Evolutionary conservation across 2,113 vertebrate species (phyloP).

Genomic region (Cavia porcellus): DNA sequence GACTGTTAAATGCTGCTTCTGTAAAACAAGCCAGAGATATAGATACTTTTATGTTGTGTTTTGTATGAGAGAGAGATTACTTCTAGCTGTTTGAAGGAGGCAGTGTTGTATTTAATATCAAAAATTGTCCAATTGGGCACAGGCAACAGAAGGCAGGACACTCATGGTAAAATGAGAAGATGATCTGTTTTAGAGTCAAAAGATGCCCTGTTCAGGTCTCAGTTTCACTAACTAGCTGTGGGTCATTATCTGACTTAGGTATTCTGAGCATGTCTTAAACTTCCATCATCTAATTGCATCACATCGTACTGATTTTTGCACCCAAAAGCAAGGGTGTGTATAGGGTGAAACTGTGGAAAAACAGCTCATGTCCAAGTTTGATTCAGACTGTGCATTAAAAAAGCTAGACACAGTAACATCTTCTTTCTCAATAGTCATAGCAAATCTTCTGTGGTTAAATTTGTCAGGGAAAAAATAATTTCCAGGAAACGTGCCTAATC

Average conservation of each 20-base stretch:
- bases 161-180: neutral
- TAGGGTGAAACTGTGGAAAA: neutral
- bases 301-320: neutral
- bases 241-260: conserved; percentile 46
- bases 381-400: conserved; percentile 51
- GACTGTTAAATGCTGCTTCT: neutral
- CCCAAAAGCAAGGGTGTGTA: neutral
- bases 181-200: neutral
- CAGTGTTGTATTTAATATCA: neutral
- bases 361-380: conserved; percentile 7
- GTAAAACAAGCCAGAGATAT: neutral
- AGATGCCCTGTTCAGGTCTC: neutral
- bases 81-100: neutral
- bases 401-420: conserved; percentile 5
- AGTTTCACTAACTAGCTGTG: neutral
- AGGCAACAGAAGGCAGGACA: neutral
- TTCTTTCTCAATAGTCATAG: conserved; percentile 11
- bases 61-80: neutral
- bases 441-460: conserved; percentile 40
- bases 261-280: conserved; percentile 14
- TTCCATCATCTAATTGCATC: conserved; percentile 4
- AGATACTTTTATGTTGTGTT: neutral
- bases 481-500: conserved; percentile 48
- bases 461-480: conserved; percentile 49
- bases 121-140: neutral